Conservation (phyloP, 1,140 invertebrate genomes). For the Drosophila busckii region DNA sequence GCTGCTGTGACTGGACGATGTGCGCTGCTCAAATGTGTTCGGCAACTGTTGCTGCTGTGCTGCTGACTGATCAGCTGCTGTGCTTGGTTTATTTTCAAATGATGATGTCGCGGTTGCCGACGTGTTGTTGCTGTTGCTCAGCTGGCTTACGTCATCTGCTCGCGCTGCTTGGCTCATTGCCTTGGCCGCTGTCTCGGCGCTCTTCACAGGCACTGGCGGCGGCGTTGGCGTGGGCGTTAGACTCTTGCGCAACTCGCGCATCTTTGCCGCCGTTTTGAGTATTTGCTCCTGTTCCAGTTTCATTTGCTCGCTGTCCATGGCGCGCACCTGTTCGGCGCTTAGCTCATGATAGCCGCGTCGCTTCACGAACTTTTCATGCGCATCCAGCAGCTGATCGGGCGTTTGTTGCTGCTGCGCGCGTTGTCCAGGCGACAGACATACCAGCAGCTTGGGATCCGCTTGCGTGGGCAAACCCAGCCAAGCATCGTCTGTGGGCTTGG, state of each 20-base stretch:
- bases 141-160: constrained; percentile 67
- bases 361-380: constrained; percentile 84
- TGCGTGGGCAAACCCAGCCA: constrained; percentile 82
- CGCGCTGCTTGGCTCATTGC: constrained; percentile 44
- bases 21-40: constrained; percentile 20
- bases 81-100: constrained; percentile 72
- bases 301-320: constrained; percentile 50
- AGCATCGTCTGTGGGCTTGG: constrained; percentile 28
- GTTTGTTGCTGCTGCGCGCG: constrained; percentile 79
- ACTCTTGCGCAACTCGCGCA: constrained; percentile 77
- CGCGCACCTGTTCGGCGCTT: constrained; percentile 55
- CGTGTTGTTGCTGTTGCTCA: constrained; percentile 78
- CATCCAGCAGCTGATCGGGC: constrained; percentile 82
- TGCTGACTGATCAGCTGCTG: constrained; percentile 40
- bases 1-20: constrained; percentile 21
- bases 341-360: constrained; percentile 82
- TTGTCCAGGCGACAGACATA: constrained; percentile 87
- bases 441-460: constrained; percentile 81
- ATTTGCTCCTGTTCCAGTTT: constrained; percentile 58
- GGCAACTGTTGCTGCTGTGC: constrained; percentile 14
- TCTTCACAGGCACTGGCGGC: constrained; percentile 68
- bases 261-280: constrained; percentile 63
- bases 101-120: constrained; percentile 47
- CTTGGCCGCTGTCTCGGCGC: constrained; percentile 64
- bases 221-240: constrained; percentile 60